A percentile compares a stretch with the other conserved stretches of the same genome.
Evolutionary conservation across 2,888 invertebrate species (phyloP).

Genomic region (Tenodera sinensis): DNA sequence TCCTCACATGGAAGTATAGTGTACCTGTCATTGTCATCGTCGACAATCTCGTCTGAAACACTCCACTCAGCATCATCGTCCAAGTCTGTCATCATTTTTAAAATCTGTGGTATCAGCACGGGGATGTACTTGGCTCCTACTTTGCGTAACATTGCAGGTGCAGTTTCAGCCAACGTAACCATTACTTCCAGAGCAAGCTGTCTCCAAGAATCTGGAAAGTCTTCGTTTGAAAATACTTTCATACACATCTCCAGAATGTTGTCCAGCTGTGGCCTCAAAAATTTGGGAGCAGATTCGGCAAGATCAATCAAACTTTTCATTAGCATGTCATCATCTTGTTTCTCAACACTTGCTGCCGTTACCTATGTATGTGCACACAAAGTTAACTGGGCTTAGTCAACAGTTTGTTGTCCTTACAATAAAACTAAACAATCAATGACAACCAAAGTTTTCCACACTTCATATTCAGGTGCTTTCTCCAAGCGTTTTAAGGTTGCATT

Average conservation of each 20-base stretch:
- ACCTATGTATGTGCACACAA: conserved; percentile 47
- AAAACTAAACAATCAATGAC: no score
- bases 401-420: no score
- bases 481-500: no score
- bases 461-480: no score
- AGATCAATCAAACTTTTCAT: conserved; percentile 92
- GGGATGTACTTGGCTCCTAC: conserved; percentile 80
- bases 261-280: conserved; percentile 80
- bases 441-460: no score
- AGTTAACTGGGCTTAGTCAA: not conserved
- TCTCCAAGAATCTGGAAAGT: conserved; percentile 76
- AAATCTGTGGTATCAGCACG: conserved; percentile 74
- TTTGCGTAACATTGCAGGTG: conserved; percentile 95
- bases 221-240: conserved; percentile 71
- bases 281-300: conserved; percentile 91
- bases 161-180: conserved; percentile 81
- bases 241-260: conserved; percentile 83
- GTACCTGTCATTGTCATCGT: conserved; percentile 85
- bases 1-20: no score
- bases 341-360: conserved; percentile 76
- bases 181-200: conserved; percentile 84
- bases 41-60: conserved; percentile 77
- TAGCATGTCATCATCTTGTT: conserved; percentile 83
- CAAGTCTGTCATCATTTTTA: conserved; percentile 92
- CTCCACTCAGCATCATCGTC: conserved; percentile 92